A percentile compares a stretch with the other conserved stretches of the same genome.
These are phyloP conservation scores for Scomber scombrus DNA, from an alignment of 2,113 vertebrate species.

Conservation along the genomic window DNA sequence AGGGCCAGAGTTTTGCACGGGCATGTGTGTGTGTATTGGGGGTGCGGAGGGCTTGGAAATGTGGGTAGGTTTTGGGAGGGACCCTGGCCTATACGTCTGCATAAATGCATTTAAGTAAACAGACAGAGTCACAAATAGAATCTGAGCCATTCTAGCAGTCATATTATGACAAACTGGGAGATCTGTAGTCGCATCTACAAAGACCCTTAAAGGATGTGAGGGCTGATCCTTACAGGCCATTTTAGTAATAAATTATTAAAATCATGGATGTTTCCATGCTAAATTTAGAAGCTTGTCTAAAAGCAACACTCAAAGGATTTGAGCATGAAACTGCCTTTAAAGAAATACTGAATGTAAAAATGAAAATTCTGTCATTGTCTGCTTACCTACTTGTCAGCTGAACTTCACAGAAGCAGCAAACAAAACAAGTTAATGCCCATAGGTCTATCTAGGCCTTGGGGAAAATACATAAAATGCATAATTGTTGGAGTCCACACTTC, in stretches of 20 bases:
- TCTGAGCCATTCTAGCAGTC: conserved; percentile 68
- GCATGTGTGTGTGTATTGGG: conserved; percentile 43
- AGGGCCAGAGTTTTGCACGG: conserved; percentile 68
- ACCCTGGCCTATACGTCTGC: conserved; percentile 67
- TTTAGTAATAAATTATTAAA: conserved; percentile 75
- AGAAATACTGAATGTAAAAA: conserved; percentile 54
- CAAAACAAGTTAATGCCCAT: conserved; percentile 27
- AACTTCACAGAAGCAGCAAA: conserved; percentile 42
- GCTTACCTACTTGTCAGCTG: conserved; percentile 50
- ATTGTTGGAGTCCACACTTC: background rate
- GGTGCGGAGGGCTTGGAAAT: conserved; percentile 60
- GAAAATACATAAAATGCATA: conserved; percentile 25
- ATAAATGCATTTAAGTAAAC: conserved; percentile 82
- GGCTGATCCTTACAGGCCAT: conserved; percentile 59
- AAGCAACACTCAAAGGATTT: conserved; percentile 66
- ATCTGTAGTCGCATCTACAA: conserved; percentile 62
- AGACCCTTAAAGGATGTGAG: conserved; percentile 50
- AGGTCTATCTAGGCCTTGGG: conserved; percentile 18
- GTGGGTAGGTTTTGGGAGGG: conserved; percentile 77
- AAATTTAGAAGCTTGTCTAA: conserved; percentile 75
- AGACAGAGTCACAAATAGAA: conserved; percentile 83
- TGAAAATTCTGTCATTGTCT: conserved; percentile 59
- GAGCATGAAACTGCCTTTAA: conserved; percentile 45
- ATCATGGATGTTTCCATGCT: conserved; percentile 67
- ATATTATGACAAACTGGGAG: conserved; percentile 64